A percentile compares a stretch with the other conserved stretches of the same genome.
Evolutionary conservation across 2,797 vertebrate species (phyloP).

Genomic region (Salmo trutta): DNA sequence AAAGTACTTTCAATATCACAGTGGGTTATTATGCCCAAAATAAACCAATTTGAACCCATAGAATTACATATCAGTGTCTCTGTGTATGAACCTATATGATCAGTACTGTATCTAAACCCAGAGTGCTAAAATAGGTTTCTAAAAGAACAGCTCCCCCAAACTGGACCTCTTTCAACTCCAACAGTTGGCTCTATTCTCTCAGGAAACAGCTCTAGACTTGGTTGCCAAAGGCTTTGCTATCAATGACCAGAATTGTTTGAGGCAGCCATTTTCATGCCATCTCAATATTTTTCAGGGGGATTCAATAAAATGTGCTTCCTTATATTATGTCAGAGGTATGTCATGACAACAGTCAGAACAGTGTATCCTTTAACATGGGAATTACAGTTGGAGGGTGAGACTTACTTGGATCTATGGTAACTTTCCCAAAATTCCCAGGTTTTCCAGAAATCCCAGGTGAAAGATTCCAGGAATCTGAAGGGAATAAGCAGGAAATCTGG

Average conservation of each 20-base stretch:
- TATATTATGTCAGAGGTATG: background rate
- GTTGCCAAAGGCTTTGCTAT: background rate
- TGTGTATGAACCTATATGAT: background rate
- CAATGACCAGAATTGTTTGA: background rate
- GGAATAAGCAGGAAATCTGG: background rate
- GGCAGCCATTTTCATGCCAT: background rate
- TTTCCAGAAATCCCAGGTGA: background rate
- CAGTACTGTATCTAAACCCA: background rate
- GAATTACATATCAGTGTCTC: background rate
- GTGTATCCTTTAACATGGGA: background rate
- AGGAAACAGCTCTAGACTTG: constrained; percentile 1
- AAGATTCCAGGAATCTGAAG: no score
- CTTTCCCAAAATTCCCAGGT: background rate
- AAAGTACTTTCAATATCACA: background rate
- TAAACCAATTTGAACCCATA: background rate
- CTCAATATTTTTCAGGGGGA: background rate
- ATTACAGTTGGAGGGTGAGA: background rate
- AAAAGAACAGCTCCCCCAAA: background rate
- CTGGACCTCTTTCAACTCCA: background rate
- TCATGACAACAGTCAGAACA: background rate
- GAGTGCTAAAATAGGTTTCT: background rate
- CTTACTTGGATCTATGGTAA: background rate
- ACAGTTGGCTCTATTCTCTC: background rate
- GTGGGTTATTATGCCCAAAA: background rate
- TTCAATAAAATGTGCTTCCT: background rate